Base-by-base conservation (phyloP, 2,113 vertebrate species). In the Verasper variegatus region DNA sequence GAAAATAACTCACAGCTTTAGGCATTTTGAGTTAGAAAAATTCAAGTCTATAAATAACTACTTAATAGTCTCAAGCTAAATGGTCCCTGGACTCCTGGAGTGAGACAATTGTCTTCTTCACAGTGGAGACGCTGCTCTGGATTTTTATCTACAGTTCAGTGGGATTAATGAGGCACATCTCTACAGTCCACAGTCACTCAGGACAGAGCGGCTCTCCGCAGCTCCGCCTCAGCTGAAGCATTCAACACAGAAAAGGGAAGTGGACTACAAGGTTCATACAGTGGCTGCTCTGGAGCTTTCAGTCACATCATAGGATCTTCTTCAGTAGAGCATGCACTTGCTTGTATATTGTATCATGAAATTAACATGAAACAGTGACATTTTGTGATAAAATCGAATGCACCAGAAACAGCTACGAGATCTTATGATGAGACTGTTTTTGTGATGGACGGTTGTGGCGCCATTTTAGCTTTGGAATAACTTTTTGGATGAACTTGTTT, bases 141-240 rank as follows among this genome's bases (percentile, higher is more conserved):
- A 37, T 54, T 75, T 24, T 63, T 63, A 80, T 73, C 65, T 71
- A 45, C 37, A 40, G 52, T 72, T 73, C 56, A 52, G 54, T 21
- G 61, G 37, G 76, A 40, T 62, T 76, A 75, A 69, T 11, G 4
- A 76, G 11, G 56, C 47, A 68, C 64, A 59, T 49, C 31, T 31
- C 31, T 31, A 31, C 31, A 7, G 40, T 71, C 57, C 47, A 7
- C 37, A 35, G n/a, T 21, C n/a, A 72, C 10, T 75, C 70, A 71
- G 68, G 18, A 45, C 52, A 68, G 49, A 77, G n/a, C 60, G 13
- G 54, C 60, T 62, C 54, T 47, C 58, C 49, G 74, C 26, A 35
- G 67, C 59, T 68, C 64, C 68, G 51, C 7, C 64, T 74, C 69
- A 51, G 47, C 40, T 42, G 40, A 13, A 63, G 15, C 59, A 56